These are phyloP conservation scores for Hesperophylax magnus DNA, from an alignment of 1,140 invertebrate genomes.

Conservation along the genomic window DNA sequence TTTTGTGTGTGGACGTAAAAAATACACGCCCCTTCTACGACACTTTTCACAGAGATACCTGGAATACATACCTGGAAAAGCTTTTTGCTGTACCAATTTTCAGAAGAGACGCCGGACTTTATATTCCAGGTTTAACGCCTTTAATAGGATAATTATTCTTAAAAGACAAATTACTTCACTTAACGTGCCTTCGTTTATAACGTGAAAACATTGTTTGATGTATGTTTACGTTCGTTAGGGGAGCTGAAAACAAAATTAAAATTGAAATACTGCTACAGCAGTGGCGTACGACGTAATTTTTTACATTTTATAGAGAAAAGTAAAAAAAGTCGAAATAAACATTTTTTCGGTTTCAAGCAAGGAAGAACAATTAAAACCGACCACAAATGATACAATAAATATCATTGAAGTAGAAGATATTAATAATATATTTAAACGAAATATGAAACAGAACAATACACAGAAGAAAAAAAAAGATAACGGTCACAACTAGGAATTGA, in stretches of 20 bases:
- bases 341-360: no score
- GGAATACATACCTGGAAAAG: constrained; percentile 27
- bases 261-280: no score
- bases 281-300: no score
- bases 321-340: no score
- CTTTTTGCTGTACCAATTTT: constrained; percentile 38
- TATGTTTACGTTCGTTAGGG: constrained; percentile 11
- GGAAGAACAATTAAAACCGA: no score
- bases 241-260: neutral
- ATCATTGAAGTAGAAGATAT: no score
- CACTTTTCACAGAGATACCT: neutral
- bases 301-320: no score
- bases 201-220: constrained; percentile 15
- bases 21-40: neutral
- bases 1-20: constrained; percentile 19
- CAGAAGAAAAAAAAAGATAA: no score
- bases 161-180: constrained; percentile 31
- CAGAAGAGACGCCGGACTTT: constrained; percentile 2
- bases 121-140: constrained; percentile 4
- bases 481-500: no score
- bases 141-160: constrained; percentile 30
- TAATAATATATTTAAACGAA: no score
- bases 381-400: no score
- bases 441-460: no score
- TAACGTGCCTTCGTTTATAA: constrained; percentile 9